Evolutionary conservation across 2,113 vertebrate species (phyloP).

Genomic region (Capreolus pygargus): DNA sequence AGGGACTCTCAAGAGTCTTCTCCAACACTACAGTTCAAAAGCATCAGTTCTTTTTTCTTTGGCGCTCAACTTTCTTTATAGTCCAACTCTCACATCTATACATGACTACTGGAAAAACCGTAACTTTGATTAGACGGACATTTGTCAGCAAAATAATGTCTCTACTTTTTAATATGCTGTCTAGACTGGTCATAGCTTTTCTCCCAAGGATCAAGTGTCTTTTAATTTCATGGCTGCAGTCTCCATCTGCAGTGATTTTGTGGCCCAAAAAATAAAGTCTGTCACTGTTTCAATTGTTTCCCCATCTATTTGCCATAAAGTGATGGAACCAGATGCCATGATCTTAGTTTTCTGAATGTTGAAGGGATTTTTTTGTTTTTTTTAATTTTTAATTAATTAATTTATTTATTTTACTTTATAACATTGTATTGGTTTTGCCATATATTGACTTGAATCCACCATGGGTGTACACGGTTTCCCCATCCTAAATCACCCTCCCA

Average conservation of each 20-base stretch:
- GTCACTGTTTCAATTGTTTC: not conserved
- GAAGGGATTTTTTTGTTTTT: not conserved
- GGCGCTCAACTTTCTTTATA: not conserved
- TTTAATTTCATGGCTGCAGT: not conserved
- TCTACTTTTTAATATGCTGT: not conserved
- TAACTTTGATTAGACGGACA: not conserved
- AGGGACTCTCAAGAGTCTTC: not conserved
- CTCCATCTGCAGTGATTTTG: not conserved
- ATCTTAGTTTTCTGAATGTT: not conserved
- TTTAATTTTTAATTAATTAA: too few relatives aligned
- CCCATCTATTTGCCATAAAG: not conserved
- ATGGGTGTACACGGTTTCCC: too few relatives aligned
- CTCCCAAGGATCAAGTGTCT: not conserved
- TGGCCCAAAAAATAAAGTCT: accelerated
- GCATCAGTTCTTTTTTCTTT: not conserved
- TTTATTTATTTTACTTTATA: too few relatives aligned
- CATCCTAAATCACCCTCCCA: too few relatives aligned
- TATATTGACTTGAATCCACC: too few relatives aligned
- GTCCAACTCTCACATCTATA: not conserved
- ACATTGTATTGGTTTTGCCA: too few relatives aligned
- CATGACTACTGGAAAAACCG: not conserved
- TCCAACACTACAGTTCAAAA: not conserved
- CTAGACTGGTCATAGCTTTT: not conserved
- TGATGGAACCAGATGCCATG: not conserved
- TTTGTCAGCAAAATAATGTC: not conserved